Evolutionary conservation across 2,113 vertebrate species (phyloP).

Genomic region (Felis catus): F.catus_Fca126_mat1.0 CM031419.1:47956501-47957000

Average conservation of each 20-base stretch:
- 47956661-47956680: background rate
- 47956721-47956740: background rate
- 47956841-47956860: background rate
- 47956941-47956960: background rate
- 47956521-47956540: background rate
- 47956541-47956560: background rate
- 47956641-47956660: background rate
- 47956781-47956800: background rate
- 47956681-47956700: background rate
- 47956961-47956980: background rate
- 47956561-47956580: background rate
- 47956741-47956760: background rate
- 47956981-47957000: conserved; percentile 26
- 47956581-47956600: background rate
- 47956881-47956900: background rate
- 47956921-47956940: background rate
- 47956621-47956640: background rate
- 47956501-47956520: background rate
- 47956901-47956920: background rate
- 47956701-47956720: background rate
- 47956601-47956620: conserved; percentile 23
- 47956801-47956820: background rate
- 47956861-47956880: background rate
- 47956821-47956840: background rate
- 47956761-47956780: background rate